Evolutionary conservation across 23 tunicate species (phyloP), one percentile per base, ranked within the genome.

Genomic region (Styela clava): DNA sequence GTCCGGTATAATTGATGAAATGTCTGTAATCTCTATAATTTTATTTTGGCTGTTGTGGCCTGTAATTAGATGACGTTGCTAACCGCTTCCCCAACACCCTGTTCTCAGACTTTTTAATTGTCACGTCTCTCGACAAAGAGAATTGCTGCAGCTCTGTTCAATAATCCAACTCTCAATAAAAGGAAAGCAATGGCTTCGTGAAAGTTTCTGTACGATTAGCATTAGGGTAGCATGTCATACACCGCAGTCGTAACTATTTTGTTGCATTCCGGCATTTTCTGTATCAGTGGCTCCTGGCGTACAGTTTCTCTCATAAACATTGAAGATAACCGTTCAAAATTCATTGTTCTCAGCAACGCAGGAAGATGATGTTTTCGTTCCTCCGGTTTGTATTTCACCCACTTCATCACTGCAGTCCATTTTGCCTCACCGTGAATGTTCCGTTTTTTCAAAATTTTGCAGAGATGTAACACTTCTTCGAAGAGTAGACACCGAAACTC

Each of bases 341-440:
- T 71, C 24, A 71, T 71, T n/a, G 37, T 71, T 27, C 37, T 27
- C 35, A 71, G 16, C 35, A 71, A 34, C 3, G 34, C 35, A 27
- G 37, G 77, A 3, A 71, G 7, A 71, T 71, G 35, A 2, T 34
- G 35, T 34, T 35, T 71, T 71, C 77, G 35, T 71, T 28, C 3
- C 27, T 71, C 77, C 5, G 35, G 34, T 28, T 71, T 34, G 37
- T 71, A 71, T 32, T 32, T 71, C 77, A 71, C 77, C 77, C 77
- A 71, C 34, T 29, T 71, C 77, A 71, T 71, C 35, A 71, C 77
- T 19, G 77, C 34, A 21, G 3, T 71, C 77, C 77, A 71, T 31
- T 7, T 71, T 31, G 77, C 77, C 34, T 71, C 77, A 32, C 77
- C 77, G 37, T 71, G 77, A 32, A 71, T 34, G 16, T 71, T 71